Evolutionary conservation across 2,888 invertebrate genomes (phyloP), one percentile per base, ranked within the genome.

Genomic region (Machimus atricapillus): DNA sequence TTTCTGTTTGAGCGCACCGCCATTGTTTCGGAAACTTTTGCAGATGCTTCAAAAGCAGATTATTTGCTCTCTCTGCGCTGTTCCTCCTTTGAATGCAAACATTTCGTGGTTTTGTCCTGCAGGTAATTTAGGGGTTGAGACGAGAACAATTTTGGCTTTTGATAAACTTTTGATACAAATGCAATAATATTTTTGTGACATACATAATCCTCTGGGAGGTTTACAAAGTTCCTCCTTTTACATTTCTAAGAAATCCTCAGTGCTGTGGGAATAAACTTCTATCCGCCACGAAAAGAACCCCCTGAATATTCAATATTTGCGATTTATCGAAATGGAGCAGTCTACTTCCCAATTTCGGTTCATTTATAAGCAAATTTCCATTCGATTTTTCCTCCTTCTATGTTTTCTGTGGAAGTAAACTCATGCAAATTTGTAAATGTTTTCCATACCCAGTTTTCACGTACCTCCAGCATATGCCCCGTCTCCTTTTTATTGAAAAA

Each of bases 281-380:
- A 27, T 66, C 23, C 12, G 27, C 27, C 27, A 12, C 66, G 23
- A 27, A 66, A 27, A 5, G 19, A 9, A 27, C 27, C 23, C 66
- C 27, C 66, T 66, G 66, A 66, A 66, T 66, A 66, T 66, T 66
- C 66, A 66, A 66, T 76, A 76, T 76, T 76, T 34, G 76, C 34
- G 40, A 76, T 76, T 76, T 76, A 76, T 76, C 76, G 76, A 76
- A 76, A 76, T 40, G 40, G 76, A 76, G 27, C 34, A 76, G 37
- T 34, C 34, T 40, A 76, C 76, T 40, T 76, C 27, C 66, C 76
- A 76, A 40, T 76, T 76, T 76, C n/a, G 76, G 76, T 16, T 76
- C 76, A 46, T 81, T 81, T 81, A 81, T 81, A 52, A 81, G 56
- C 31, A 81, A 81, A 56, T 81, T 78, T 43, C 76, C n/a, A 37